phyloP scores from a whole-genome alignment of 2,888 invertebrate species.

The Drosophila prolongata region DNA sequence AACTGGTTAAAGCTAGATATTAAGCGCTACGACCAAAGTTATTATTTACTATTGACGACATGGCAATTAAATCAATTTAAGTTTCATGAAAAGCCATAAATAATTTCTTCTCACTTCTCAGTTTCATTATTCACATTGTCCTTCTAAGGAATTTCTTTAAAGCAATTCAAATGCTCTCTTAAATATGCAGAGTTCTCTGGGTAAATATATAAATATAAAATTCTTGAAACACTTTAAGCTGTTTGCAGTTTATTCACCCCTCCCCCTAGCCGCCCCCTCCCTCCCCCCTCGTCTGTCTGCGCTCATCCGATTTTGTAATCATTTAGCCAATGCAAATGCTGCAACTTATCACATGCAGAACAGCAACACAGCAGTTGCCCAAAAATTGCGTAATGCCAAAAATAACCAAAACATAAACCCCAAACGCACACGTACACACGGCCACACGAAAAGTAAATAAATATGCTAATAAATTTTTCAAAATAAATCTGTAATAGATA shows the following conservation, averaged over 20 bases:
- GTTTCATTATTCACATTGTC: background rate
- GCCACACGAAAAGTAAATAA: constrained; percentile 66
- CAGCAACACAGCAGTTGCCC: constrained; percentile 26
- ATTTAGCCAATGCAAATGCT: constrained; percentile 53
- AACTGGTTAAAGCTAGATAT: too few relatives aligned
- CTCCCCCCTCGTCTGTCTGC: background rate
- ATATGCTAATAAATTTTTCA: constrained; percentile 79
- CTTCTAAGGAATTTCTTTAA: background rate
- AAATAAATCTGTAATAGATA: constrained; percentile 78
- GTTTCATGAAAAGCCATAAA: constrained; percentile 1
- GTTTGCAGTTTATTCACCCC: background rate
- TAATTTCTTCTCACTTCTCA: background rate
- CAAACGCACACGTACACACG: constrained; percentile 20
- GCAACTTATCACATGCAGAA: constrained; percentile 49
- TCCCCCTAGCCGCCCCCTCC: background rate
- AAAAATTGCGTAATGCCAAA: constrained; percentile 69
- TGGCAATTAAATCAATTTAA: background rate
- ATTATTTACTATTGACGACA: background rate
- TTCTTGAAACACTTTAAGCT: constrained; percentile 10
- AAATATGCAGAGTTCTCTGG: background rate
- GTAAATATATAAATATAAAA: background rate
- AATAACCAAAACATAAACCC: constrained; percentile 64
- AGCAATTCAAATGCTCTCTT: background rate
- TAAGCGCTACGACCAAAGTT: too few relatives aligned
- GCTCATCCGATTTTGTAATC: constrained; percentile 34